A percentile compares a stretch with the other conserved stretches of the same genome.
phyloP scores from a whole-genome alignment of 2,888 invertebrate species.

The Serrognathus titanus region DNA sequence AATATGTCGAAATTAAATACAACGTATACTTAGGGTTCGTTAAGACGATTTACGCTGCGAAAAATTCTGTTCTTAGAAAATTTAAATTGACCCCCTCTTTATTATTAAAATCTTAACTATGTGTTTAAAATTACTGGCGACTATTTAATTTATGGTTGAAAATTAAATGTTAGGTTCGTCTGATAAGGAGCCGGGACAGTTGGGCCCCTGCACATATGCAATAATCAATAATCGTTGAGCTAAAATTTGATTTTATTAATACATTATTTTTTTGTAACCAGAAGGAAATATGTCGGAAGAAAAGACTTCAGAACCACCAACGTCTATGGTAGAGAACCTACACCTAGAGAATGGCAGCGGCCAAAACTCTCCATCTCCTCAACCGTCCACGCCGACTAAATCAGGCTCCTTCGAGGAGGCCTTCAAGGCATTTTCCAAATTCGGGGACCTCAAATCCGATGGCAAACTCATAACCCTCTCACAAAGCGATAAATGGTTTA shows the following conservation, averaged over 20 bases:
- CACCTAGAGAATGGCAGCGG: slow-evolving; percentile 54
- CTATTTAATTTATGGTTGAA: no score
- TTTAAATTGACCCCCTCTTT: no score
- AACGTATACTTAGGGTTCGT: no score
- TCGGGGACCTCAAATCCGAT: slow-evolving; percentile 85
- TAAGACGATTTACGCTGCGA: no score
- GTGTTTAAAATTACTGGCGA: no score
- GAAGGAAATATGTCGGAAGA: slow-evolving; percentile 15
- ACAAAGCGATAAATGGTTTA: slow-evolving; percentile 95
- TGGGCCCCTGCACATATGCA: background rate
- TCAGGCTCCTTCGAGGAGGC: slow-evolving; percentile 57
- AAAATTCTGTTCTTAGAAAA: no score
- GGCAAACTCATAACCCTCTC: slow-evolving; percentile 83
- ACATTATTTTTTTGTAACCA: background rate
- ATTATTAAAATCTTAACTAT: no score
- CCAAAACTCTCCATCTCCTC: slow-evolving; percentile 28
- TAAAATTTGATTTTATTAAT: no score
- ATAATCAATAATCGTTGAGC: no score
- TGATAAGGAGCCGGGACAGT: no score
- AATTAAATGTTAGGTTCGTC: no score
- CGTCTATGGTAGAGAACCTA: slow-evolving; percentile 52
- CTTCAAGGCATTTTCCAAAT: slow-evolving; percentile 83
- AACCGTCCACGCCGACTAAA: slow-evolving; percentile 23
- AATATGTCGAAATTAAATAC: no score
- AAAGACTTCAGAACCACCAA: slow-evolving; percentile 23